Evolutionary conservation across 2,797 vertebrate species (phyloP).

Genomic region (Cirrhinus molitorella): DNA sequence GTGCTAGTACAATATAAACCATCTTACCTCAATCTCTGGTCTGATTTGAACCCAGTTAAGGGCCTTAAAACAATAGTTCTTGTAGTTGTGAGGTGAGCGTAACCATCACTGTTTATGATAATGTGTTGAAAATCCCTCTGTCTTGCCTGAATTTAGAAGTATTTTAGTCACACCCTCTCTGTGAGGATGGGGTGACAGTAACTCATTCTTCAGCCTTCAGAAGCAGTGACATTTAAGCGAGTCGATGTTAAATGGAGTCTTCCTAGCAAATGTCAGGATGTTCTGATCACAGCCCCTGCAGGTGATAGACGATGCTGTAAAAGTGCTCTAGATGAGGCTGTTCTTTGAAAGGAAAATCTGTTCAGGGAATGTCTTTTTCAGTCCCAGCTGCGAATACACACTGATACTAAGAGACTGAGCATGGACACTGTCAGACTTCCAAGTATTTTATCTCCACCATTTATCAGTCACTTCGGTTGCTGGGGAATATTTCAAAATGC

Average conservation of each 20-base stretch:
- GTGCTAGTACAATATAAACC: conserved; percentile 2
- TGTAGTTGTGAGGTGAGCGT: neutral
- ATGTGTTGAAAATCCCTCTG: neutral
- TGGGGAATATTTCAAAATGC: neutral
- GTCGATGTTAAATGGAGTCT: neutral
- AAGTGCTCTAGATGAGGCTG: neutral
- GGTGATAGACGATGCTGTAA: conserved; percentile 10
- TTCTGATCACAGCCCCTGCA: neutral
- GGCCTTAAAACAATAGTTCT: neutral
- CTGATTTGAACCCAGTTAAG: conserved; percentile 12
- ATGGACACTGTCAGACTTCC: neutral
- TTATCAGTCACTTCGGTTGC: conserved; percentile 1
- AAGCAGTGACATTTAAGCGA: conserved; percentile 17
- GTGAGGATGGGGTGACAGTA: conserved; percentile 16
- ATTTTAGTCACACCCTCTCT: conserved; percentile 37
- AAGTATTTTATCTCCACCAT: neutral
- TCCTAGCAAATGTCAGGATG: conserved; percentile 17
- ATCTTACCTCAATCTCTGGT: conserved; percentile 24
- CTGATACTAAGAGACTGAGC: neutral
- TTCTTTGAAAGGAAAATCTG: conserved; percentile 5
- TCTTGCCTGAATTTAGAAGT: conserved; percentile 22
- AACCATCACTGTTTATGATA: conserved; percentile 11
- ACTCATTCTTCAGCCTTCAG: neutral
- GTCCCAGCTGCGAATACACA: neutral
- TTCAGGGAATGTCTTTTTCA: conserved; percentile 4